Percentiles rank a stretch among this genome's conserved stretches.
Conservation (phyloP, 2,113 vertebrate genomes). For the Pycnonotus jocosus region DNA sequence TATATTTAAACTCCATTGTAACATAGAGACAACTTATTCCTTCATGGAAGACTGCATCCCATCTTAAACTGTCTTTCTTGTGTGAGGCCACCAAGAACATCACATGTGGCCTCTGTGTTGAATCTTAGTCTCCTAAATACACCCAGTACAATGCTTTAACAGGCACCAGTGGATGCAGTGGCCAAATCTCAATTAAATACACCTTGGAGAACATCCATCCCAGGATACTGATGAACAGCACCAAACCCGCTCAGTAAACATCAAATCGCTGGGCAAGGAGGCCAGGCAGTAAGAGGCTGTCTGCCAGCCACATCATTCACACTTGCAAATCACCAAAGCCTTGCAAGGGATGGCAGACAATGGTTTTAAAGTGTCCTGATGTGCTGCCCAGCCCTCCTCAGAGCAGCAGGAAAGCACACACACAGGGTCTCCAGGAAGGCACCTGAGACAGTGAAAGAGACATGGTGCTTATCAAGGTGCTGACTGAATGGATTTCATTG, state of each 20-base stretch:
- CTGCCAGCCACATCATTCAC: not conserved
- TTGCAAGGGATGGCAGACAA: not conserved
- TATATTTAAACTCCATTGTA: not conserved
- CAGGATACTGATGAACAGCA: not conserved
- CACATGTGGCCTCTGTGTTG: not conserved
- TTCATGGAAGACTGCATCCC: not conserved
- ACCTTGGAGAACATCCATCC: not conserved
- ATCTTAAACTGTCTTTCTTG: not conserved
- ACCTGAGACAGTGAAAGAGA: not conserved
- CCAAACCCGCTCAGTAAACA: not conserved
- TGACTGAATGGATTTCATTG: conserved; percentile 1
- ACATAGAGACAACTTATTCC: not conserved
- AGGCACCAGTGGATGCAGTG: not conserved
- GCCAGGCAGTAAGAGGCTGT: not conserved
- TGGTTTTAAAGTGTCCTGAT: not conserved
- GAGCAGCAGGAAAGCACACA: not conserved
- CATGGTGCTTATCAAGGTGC: not conserved
- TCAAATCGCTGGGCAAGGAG: not conserved
- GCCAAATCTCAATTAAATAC: not conserved
- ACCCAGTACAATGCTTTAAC: not conserved
- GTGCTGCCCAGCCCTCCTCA: not conserved
- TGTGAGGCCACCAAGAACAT: not conserved
- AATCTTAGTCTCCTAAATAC: not conserved
- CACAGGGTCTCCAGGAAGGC: not conserved
- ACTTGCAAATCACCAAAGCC: not conserved